Evolutionary conservation across 2,888 invertebrate species (phyloP).

Genomic region (Dryococelus australis): DNA sequence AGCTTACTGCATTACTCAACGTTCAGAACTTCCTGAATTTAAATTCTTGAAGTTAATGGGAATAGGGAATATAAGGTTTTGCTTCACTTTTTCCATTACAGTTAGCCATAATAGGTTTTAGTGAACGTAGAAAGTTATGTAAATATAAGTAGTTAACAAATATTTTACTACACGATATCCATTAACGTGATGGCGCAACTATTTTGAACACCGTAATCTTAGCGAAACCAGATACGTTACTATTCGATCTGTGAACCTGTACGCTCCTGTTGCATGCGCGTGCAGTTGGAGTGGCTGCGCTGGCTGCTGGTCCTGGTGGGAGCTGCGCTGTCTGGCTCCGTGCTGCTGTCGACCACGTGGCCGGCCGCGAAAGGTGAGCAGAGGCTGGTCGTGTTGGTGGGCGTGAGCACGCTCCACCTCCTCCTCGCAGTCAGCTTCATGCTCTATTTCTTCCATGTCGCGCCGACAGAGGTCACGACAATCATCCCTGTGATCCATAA

Average conservation of each 20-base stretch:
- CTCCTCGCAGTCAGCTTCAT: constrained; percentile 87
- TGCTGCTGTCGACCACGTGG: constrained; percentile 81
- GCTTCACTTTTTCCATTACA: too few relatives aligned
- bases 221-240: too few relatives aligned
- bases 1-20: too few relatives aligned
- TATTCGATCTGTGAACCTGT: not conserved
- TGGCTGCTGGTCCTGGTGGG: constrained; percentile 87
- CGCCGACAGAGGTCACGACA: constrained; percentile 18
- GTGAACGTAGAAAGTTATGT: too few relatives aligned
- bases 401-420: constrained; percentile 80
- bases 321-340: constrained; percentile 83
- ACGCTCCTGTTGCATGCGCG: constrained; percentile 45
- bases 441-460: constrained; percentile 77
- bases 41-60: too few relatives aligned
- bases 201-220: too few relatives aligned
- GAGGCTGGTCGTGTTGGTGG: constrained; percentile 68
- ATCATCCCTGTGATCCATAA: not conserved
- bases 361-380: constrained; percentile 72
- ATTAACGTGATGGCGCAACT: too few relatives aligned
- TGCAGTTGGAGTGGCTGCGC: constrained; percentile 71
- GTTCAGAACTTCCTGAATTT: too few relatives aligned
- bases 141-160: too few relatives aligned
- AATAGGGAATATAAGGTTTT: too few relatives aligned
- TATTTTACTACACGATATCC: too few relatives aligned
- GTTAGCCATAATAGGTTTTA: too few relatives aligned